Conservation (phyloP, 2,797 vertebrate genomes). For the Staurois parvus region DNA sequence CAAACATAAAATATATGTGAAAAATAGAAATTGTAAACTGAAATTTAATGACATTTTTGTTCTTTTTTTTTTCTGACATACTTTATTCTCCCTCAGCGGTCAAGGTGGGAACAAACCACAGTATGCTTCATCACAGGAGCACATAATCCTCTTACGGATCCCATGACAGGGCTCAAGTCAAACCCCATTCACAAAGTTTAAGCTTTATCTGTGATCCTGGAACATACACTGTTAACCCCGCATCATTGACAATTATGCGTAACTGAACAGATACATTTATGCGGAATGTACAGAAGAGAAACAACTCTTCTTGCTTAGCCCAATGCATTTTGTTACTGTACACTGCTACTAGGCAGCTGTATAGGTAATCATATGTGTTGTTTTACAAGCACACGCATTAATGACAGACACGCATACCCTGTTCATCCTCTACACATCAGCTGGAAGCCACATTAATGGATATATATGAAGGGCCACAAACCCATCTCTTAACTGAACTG, state of each 20-base stretch:
- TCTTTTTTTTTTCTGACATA: conserved; percentile 16
- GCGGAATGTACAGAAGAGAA: neutral
- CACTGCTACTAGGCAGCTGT: neutral
- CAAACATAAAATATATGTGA: neutral
- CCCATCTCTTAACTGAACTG: too few relatives aligned
- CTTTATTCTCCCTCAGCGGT: neutral
- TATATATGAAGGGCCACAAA: too few relatives aligned
- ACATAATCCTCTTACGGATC: conserved; percentile 59
- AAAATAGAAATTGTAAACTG: neutral
- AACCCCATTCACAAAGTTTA: conserved; percentile 47
- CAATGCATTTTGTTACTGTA: neutral
- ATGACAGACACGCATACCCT: neutral
- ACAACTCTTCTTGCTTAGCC: neutral
- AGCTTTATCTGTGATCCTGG: conserved; percentile 23
- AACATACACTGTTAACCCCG: conserved; percentile 25
- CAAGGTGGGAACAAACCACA: conserved; percentile 41
- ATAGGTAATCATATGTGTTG: too few relatives aligned
- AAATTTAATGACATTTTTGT: neutral
- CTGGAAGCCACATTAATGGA: neutral
- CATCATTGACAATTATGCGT: neutral
- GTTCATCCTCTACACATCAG: neutral
- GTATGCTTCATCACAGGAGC: conserved; percentile 52
- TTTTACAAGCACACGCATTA: neutral
- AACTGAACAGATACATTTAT: neutral
- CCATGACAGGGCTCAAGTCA: conserved; percentile 47